Evolutionary conservation across 1,140 invertebrate genomes (phyloP), one percentile per base, ranked within the genome.

Genomic region (Pectinophora gossypiella): DNA sequence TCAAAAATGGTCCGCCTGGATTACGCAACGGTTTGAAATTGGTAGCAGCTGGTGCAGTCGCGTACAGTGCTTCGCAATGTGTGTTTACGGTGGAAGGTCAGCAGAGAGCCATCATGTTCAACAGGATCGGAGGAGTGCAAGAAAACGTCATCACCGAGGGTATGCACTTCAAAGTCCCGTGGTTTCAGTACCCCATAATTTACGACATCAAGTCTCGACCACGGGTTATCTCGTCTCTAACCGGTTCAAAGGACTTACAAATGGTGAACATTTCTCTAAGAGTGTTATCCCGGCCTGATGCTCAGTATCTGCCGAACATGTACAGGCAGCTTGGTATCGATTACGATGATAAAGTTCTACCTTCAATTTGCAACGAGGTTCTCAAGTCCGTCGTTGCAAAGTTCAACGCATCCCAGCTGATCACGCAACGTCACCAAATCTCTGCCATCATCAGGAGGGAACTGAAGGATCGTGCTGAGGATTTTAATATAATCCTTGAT

Each of bases 351-450:
- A 95, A 95, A 88, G 94, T 94, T 15, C 88, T 99, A 51, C 97
- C 97, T 35, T 98, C 97, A 10, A 99, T 99, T 82, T 97, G 95
- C 81, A 99, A 99, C 88, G 97, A 99, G 89, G 97, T 98, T 27
- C 88, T 99, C 13, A 99, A 99, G 86, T 96, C 96, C 59, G 97
- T 99, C n/a, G 98, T 99, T 9, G 98, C 98, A 5, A 99, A 99
- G 87, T 99, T 99, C 77, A 99, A 99, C 90, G 98, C 98, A 9
- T 98, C 97, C 1, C 98, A 99, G 81, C 85, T 99, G 22, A 99
- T 99, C 59, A 99, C 98, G 23, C 96, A 98, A 84, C 92, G 98
- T 5, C 23, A 27, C 12, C 5, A 27, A 27, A 27, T 27, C 23
- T 27, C 23, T 5, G 5, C 12, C 5, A 5, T 27, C 5, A 27